Base-by-base conservation (phyloP, 2,797 vertebrate genomes). In the Gymnodraco acuticeps region DNA sequence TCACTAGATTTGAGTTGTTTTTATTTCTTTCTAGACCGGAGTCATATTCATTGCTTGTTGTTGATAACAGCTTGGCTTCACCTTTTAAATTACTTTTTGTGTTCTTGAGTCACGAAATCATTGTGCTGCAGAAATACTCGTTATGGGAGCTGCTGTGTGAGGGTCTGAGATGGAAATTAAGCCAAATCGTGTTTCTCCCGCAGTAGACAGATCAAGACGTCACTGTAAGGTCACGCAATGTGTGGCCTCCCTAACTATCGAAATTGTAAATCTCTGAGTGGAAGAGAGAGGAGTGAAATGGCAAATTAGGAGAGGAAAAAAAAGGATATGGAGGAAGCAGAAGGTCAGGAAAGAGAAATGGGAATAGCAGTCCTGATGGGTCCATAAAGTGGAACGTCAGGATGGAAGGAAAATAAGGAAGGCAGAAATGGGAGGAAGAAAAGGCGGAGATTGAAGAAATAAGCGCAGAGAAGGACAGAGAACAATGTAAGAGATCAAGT, bases 401-500 rank as follows among this genome's bases (percentile, higher is more conserved):
- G 10, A 6, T 13, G 4, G 7, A 41, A 6, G 31, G 51, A 10
- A 10, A 9, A 19, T 12, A 51, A 4, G 7, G 19, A 70, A 51
- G 52, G 38, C 5, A 66, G 14, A 43, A 27, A 58, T 14, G 10
- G 17, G 15, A 38, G 38, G 10, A 43, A 1, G 8, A 38, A 38
- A 38, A 70, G 48, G 33, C 71, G 42, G 38, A 54, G 67, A 86
- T 10, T 50, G 54, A 12, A 15, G 43, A 16, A 23, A 74, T 63
- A 73, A 47, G 23, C 5, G 0, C 31, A 67, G 20, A 47, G 62
- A 64, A 16, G 55, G 56, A 62, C 16, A 52, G 73, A 64, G 83
- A 84, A 80, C 42, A 43, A 74, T 20, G 13, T 85, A 77, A 76
- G 56, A 70, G 73, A 87, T 90, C 75, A 87, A 69, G 80, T 64